Percentiles rank a stretch among this genome's conserved stretches.
These are phyloP conservation scores for Parapristionchus giblindavisi DNA, from an alignment of 2,888 invertebrate species.

Conservation along the genomic window DNA sequence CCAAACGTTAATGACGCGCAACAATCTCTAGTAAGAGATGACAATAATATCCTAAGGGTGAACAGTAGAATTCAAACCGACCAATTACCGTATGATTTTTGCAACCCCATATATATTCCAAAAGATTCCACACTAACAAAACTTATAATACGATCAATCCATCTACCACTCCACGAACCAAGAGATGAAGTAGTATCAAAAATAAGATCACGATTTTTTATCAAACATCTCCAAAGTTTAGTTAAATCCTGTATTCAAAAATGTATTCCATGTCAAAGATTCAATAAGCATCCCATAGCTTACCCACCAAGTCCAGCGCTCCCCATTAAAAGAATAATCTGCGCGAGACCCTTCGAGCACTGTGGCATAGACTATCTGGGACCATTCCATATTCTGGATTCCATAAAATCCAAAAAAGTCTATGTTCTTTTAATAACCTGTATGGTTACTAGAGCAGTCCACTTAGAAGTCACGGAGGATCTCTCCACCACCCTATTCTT, in stretches of 20 bases:
- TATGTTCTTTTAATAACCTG: conserved; percentile 12
- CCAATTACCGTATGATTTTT: neutral
- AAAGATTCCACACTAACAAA: neutral
- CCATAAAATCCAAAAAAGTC: neutral
- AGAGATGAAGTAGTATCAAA: neutral
- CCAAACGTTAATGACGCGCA: neutral
- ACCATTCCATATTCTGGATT: neutral
- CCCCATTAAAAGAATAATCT: neutral
- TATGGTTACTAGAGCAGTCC: conserved; percentile 16
- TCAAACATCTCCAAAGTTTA: neutral
- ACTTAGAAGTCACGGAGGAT: conserved; percentile 12
- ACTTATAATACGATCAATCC: neutral
- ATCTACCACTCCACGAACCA: neutral
- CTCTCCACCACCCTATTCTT: neutral
- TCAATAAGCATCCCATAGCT: neutral
- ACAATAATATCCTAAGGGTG: too few species aligned
- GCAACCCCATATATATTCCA: conserved; percentile 3
- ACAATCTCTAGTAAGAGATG: neutral
- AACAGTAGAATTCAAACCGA: neutral
- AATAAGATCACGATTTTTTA: neutral
- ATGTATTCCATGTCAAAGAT: neutral
- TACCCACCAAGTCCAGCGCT: neutral
- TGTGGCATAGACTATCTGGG: neutral
- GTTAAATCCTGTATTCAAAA: neutral
- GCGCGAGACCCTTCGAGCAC: neutral